phyloP scores from a whole-genome alignment of 2,113 vertebrate species.

The Circaetus cinerascens region DNA sequence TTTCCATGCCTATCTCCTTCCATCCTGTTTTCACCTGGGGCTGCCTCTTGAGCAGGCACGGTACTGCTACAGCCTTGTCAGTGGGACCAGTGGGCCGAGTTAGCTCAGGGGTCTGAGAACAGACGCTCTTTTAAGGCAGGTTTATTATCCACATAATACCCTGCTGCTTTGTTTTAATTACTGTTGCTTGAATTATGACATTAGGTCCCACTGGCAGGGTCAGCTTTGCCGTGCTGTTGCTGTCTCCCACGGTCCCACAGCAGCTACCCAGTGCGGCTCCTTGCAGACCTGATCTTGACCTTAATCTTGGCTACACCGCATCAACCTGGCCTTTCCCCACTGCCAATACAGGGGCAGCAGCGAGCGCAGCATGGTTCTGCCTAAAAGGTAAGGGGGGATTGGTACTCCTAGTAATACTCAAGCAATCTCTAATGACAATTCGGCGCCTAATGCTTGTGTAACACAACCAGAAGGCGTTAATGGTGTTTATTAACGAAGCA shows the following conservation, averaged over 20 bases:
- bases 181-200: background rate
- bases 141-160: background rate
- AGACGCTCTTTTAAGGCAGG: background rate
- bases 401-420: background rate
- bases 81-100: background rate
- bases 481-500: background rate
- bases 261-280: background rate
- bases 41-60: background rate
- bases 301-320: background rate
- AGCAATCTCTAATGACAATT: background rate
- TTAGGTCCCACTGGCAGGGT: background rate
- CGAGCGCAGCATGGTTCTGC: fast-evolving
- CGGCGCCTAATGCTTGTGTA: fast-evolving
- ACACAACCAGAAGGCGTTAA: background rate
- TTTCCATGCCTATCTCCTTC: background rate
- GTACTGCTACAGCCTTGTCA: background rate
- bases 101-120: background rate
- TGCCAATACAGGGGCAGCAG: background rate
- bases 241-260: background rate
- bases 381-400: background rate
- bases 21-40: background rate
- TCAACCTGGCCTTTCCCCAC: background rate
- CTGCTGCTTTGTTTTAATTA: background rate
- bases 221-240: background rate
- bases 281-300: background rate